Conservation (phyloP, 2,888 invertebrate species). For the Rotaria socialis region DNA sequence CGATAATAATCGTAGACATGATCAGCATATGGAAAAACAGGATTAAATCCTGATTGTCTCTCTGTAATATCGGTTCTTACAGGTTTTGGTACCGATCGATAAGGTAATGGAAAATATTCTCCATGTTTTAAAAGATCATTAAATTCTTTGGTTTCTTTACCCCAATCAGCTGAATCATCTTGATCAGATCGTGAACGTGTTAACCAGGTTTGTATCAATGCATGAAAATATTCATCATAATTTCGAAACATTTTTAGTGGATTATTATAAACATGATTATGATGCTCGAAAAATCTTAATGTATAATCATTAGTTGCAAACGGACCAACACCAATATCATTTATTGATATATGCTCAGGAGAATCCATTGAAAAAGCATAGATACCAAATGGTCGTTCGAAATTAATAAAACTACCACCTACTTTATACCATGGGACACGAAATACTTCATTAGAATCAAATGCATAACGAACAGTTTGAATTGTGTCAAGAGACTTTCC, state of each 20-base stretch:
- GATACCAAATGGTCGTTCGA: slow-evolving; percentile 44
- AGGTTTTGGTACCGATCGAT: slow-evolving; percentile 22
- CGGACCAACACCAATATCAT: neutral
- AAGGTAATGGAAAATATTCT: slow-evolving; percentile 22
- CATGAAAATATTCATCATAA: slow-evolving; percentile 30
- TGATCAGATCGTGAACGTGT: neutral
- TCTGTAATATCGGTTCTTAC: neutral
- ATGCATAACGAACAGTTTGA: slow-evolving; percentile 40
- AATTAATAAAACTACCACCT: slow-evolving; percentile 43
- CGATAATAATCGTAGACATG: slow-evolving; percentile 5
- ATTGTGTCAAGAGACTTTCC: slow-evolving; percentile 37
- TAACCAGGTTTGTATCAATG: slow-evolving; percentile 18
- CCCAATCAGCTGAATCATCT: slow-evolving; percentile 21
- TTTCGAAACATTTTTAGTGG: neutral
- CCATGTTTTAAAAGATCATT: neutral
- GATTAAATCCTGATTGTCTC: neutral
- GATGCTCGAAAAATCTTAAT: slow-evolving; percentile 22
- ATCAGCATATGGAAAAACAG: slow-evolving; percentile 30
- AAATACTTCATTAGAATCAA: slow-evolving; percentile 46
- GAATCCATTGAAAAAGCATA: slow-evolving; percentile 38
- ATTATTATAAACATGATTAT: slow-evolving; percentile 2
- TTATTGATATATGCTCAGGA: neutral
- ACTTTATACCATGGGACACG: slow-evolving; percentile 44
- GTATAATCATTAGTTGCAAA: slow-evolving; percentile 9
- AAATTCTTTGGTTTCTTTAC: slow-evolving; percentile 4